Conservation (phyloP, 1,140 invertebrate genomes). For the Kradibia gibbosae region DNA sequence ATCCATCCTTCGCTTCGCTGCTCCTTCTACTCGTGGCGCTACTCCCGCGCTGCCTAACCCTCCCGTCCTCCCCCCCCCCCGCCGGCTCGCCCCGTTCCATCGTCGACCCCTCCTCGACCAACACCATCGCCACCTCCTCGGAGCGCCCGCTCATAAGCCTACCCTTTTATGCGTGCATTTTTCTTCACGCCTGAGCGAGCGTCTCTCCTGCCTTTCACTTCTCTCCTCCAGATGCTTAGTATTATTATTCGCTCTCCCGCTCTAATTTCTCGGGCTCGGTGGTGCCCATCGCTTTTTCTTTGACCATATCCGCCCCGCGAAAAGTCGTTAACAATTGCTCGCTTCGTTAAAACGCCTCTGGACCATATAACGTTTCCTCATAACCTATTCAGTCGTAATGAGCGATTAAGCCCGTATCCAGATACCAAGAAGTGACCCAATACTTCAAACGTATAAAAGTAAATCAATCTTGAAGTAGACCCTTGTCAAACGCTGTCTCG, state of each 20-base stretch:
- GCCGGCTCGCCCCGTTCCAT: too few species aligned
- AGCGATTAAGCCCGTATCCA: not conserved
- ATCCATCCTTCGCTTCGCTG: slow-evolving; percentile 10
- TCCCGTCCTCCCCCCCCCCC: not conserved
- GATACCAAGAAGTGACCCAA: too few species aligned
- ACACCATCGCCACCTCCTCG: too few species aligned
- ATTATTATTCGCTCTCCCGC: not conserved
- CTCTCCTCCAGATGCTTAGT: not conserved
- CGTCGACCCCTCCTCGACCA: too few species aligned
- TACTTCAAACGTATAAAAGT: too few species aligned
- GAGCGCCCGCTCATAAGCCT: too few species aligned
- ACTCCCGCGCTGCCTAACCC: not conserved
- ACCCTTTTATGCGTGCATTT: not conserved
- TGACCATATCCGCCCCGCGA: not conserved
- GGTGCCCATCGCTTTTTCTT: not conserved
- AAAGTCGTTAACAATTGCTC: too few species aligned
- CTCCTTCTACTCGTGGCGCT: not conserved
- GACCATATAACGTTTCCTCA: not conserved
- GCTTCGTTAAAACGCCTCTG: too few species aligned
- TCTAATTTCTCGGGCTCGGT: not conserved
- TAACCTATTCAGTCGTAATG: not conserved
- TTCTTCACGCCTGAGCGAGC: too few species aligned
- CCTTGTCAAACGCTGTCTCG: too few species aligned
- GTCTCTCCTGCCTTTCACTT: not conserved
- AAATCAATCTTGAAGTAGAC: too few species aligned